Base-by-base conservation (phyloP, 2,797 vertebrate species). In the Chaenodraco wilsoni region DNA sequence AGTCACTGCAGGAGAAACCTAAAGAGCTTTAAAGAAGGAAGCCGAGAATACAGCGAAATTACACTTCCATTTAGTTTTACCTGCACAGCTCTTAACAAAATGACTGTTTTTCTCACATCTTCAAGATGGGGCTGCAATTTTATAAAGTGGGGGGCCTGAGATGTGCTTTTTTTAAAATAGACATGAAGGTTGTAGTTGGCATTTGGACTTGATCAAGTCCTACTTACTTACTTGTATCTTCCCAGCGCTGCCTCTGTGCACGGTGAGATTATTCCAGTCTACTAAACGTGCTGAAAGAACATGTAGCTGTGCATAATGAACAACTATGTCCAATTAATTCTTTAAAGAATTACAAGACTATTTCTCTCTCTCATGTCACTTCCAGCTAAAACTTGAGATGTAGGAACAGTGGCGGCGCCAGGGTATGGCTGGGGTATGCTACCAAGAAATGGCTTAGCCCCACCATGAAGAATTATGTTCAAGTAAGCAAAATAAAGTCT, bases 1-100 rank as follows among this genome's bases (percentile, higher is more conserved):
- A 54, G 76, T 67, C 41, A 44, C 44, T 48, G 49, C n/a, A 57
- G 23, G 12, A 52, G 40, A 37, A 69, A 57, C 12, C 1, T 46
- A 27, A 44, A 60, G 9, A 31, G 67, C 41, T 43, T 5, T 60
- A 63, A 78, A 23, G 50, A 6, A 57, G 56, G 46, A 83, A 70
- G 58, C n/a, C 31, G 10, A 61, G 43, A 55, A 59, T 64, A 43
- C 44, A 73, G 46, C 61, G 49, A 84, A 85, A 87, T 83, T 75
- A 83, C 45, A 56, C 70, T 51, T 79, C 72, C 79, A 86, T 85
- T 83, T 73, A 68, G 70, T 68, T 77, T 77, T 66, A 84, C 82
- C 84, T 75, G 46, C 68, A 60, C 63, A 37, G 81, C 87, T 91
- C 85, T 91, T 82, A 85, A 72, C 74, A 84, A 85, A 88, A 92